Conservation (phyloP, 2,888 invertebrate genomes). For the Folsomia manolachei region DNA sequence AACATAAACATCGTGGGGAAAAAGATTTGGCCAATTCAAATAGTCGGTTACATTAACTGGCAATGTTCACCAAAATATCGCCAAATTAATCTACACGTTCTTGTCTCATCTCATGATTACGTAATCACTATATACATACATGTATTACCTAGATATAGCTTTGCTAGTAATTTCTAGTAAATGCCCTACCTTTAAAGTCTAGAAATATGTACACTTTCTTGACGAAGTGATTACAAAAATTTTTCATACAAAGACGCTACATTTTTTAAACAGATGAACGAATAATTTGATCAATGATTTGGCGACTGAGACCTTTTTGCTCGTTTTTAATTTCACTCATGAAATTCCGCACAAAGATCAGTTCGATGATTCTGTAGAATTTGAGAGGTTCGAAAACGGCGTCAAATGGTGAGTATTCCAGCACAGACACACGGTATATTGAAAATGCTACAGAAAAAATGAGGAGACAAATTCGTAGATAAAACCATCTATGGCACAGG, state of each 20-base stretch:
- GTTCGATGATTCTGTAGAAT: slow-evolving; percentile 38
- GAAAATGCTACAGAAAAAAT: slow-evolving; percentile 31
- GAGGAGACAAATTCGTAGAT: slow-evolving; percentile 34
- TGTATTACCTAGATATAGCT: too few relatives aligned
- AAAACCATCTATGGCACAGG: slow-evolving; percentile 41
- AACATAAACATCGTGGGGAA: not conserved
- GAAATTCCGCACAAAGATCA: slow-evolving; percentile 39
- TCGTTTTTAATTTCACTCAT: slow-evolving; percentile 38
- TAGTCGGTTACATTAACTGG: too few relatives aligned
- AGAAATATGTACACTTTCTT: too few relatives aligned
- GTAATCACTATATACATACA: too few relatives aligned
- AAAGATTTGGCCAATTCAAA: not conserved
- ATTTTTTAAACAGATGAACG: slow-evolving; percentile 31
- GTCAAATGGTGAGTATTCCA: slow-evolving; percentile 41
- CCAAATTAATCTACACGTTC: too few relatives aligned
- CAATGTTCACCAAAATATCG: too few relatives aligned
- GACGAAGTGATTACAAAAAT: too few relatives aligned
- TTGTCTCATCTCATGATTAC: too few relatives aligned
- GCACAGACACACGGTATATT: slow-evolving; percentile 34
- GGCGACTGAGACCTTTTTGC: slow-evolving; percentile 34
- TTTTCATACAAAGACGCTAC: too few relatives aligned
- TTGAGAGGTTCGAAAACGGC: slow-evolving; percentile 42
- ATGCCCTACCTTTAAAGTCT: too few relatives aligned
- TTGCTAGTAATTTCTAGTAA: too few relatives aligned
- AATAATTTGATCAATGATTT: slow-evolving; percentile 40